Percentiles rank a stretch among this genome's conserved stretches.
These are phyloP conservation scores for Xenentodon cancila DNA, from an alignment of 2,797 vertebrate species.

Conservation along the genomic window DNA sequence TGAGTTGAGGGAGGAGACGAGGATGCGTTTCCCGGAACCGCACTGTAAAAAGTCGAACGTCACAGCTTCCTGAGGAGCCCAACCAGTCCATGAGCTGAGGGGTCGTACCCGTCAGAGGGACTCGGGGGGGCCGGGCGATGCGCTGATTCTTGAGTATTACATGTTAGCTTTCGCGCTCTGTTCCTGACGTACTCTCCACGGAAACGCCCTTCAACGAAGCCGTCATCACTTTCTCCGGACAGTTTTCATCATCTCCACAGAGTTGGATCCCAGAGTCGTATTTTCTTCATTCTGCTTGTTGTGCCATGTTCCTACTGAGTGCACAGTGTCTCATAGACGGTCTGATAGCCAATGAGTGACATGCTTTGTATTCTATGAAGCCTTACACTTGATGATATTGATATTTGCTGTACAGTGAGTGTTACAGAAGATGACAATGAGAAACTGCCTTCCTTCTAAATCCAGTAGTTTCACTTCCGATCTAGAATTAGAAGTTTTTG, in stretches of 20 bases:
- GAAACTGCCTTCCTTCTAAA: slow-evolving; percentile 47
- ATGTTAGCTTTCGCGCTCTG: slow-evolving; percentile 51
- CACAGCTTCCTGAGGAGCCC: slow-evolving; percentile 39
- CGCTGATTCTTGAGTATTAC: slow-evolving; percentile 34
- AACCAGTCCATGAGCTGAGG: slow-evolving; percentile 40
- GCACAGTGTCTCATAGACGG: slow-evolving; percentile 46
- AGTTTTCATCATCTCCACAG: slow-evolving; percentile 17
- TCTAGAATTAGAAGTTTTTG: slow-evolving; percentile 55
- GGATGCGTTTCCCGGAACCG: slow-evolving; percentile 31
- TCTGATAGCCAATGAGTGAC: slow-evolving; percentile 26
- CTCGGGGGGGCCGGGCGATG: slow-evolving; percentile 27
- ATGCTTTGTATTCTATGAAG: slow-evolving; percentile 42
- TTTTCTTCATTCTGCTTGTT: slow-evolving; percentile 57
- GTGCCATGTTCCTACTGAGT: slow-evolving; percentile 53
- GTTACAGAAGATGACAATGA: slow-evolving; percentile 47
- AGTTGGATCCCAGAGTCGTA: slow-evolving; percentile 22
- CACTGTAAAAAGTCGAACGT: slow-evolving; percentile 32
- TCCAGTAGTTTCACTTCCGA: slow-evolving; percentile 32
- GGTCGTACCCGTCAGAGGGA: slow-evolving; percentile 47
- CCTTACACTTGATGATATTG: slow-evolving; percentile 61
- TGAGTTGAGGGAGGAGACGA: slow-evolving; percentile 1
- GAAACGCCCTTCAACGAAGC: slow-evolving; percentile 29
- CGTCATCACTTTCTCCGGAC: slow-evolving; percentile 9
- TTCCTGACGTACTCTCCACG: slow-evolving; percentile 28
- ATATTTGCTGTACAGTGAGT: slow-evolving; percentile 62